Percentiles rank a stretch among this genome's conserved stretches.
These are phyloP conservation scores for Samia ricini DNA, from an alignment of 1,140 invertebrate genomes.

Conservation along the genomic window DNA sequence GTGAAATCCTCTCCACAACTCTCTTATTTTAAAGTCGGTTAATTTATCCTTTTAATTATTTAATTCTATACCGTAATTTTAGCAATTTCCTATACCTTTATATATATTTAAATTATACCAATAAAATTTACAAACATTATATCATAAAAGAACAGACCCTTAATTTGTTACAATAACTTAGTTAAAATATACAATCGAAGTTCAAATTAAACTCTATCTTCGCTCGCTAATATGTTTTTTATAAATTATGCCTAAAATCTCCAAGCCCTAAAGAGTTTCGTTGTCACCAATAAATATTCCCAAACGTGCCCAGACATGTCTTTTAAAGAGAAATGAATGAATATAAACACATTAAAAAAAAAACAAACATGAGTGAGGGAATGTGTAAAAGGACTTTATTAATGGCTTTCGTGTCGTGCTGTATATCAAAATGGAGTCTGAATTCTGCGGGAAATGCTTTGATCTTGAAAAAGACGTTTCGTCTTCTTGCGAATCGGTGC, in stretches of 20 bases:
- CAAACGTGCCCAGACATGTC: not conserved
- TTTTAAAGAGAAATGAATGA: not conserved
- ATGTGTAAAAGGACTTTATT: not conserved
- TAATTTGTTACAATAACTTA: no score
- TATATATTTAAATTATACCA: no score
- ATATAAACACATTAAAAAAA: not conserved
- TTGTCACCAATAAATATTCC: not conserved
- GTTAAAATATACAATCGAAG: no score
- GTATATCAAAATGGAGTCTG: not conserved
- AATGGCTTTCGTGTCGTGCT: not conserved
- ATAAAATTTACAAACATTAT: no score
- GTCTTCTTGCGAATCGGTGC: no score
- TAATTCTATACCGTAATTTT: no score
- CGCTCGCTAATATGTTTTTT: not conserved
- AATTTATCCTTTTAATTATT: no score
- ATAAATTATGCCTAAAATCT: not conserved
- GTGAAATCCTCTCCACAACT: no score
- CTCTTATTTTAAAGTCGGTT: no score
- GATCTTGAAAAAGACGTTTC: not conserved
- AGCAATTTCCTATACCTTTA: no score
- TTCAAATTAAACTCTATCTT: not conserved
- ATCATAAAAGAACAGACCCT: no score
- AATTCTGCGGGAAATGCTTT: not conserved
- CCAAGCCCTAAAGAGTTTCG: not conserved
- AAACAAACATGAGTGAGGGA: not conserved